Evolutionary conservation across 2,113 vertebrate species (phyloP), one percentile per base, ranked within the genome.

Genomic region (Austrofundulus limnaeus): DNA sequence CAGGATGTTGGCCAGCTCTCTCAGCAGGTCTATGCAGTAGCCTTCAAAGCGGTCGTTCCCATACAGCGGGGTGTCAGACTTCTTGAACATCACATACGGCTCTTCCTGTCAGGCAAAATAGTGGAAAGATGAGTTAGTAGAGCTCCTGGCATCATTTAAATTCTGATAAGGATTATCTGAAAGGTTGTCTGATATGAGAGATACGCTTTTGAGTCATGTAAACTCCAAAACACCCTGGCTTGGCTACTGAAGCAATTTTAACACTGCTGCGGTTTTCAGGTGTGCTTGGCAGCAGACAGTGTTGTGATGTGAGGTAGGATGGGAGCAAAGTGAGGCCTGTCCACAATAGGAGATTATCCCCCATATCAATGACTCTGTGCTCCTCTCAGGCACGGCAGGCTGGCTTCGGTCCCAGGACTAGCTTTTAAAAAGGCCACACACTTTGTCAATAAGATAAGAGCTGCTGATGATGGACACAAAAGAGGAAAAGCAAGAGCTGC

Each of bases 71-170:
- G 97, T 98, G 88, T 98, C 96, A 71, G 96, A 99, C 75, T 98
- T 98, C 93, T 98, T 98, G 89, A 98, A 98, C 91, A 98, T 94
- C 84, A 98, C 96, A 62, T 98, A 99, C 7, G 97, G 97, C 88
- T 98, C 97, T 86, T 96, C 96, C 97, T 99, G 91, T 67, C 82
- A 78, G 57, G 53, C 10, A 55, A 49, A 56, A 62, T 11, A 57
- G 25, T 43, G 54, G n/a, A 64, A 17, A 62, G 20, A 70, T 80
- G 43, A 82, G 56, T 34, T 48, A 61, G 41, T 19, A 37, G 34
- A 52, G 63, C 42, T 34, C 58, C 69, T 54, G 34, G 42, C 52
- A 62, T 73, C 37, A 76, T 71, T 75, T 59, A 61, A 53, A 66
- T 46, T 10, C 66, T 25, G 75, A 81, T 82, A 75, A 70, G 6